Evolutionary conservation across 1,140 invertebrate genomes (phyloP).

Genomic region (Micrasema minimum): DNA sequence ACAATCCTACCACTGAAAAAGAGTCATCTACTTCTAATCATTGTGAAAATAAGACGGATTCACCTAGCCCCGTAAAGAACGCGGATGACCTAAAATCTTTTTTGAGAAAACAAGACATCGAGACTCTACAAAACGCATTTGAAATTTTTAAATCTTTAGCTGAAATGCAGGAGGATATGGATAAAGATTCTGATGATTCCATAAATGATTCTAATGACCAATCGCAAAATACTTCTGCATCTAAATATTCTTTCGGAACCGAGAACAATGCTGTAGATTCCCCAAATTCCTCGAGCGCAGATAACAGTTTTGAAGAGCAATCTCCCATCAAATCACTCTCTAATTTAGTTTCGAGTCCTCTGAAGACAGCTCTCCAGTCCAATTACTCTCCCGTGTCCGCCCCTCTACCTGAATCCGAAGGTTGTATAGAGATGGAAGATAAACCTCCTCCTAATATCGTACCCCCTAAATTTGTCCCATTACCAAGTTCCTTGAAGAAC

Average conservation of each 20-base stretch:
- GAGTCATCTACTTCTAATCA: no score
- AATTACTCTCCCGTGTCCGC: constrained; percentile 31
- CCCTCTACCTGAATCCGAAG: constrained; percentile 3
- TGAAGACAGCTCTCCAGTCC: constrained; percentile 60
- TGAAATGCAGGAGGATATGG: constrained; percentile 58
- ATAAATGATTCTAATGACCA: constrained; percentile 57
- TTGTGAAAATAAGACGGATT: not conserved
- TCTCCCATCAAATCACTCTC: constrained; percentile 72
- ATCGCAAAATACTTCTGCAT: constrained; percentile 57
- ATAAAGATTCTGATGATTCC: constrained; percentile 52
- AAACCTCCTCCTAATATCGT: constrained; percentile 19
- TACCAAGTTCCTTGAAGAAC: constrained; percentile 51
- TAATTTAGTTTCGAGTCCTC: constrained; percentile 70
- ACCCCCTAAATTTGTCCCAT: constrained; percentile 47
- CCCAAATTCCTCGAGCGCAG: constrained; percentile 59
- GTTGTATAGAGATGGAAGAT: constrained; percentile 34
- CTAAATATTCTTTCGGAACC: constrained; percentile 58
- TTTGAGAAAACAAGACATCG: constrained; percentile 67
- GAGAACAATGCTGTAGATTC: constrained; percentile 62
- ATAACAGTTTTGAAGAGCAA: constrained; percentile 65
- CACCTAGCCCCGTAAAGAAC: constrained; percentile 21
- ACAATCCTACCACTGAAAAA: no score
- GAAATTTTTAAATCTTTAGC: constrained; percentile 63
- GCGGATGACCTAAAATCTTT: constrained; percentile 57
- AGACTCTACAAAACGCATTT: constrained; percentile 68